phyloP scores from a whole-genome alignment of 2,113 vertebrate species.

The Delphinus delphis region DNA sequence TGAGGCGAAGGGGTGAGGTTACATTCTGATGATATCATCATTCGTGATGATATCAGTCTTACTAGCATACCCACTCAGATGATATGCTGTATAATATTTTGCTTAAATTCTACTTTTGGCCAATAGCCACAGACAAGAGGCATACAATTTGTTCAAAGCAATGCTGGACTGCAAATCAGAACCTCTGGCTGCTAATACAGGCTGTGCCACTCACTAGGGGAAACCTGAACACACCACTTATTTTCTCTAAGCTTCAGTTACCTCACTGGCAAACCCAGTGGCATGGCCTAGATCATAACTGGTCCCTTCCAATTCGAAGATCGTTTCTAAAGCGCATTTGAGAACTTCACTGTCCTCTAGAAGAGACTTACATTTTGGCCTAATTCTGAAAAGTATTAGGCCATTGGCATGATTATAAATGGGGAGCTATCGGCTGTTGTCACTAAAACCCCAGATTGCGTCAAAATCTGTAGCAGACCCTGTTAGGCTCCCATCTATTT shows the following conservation, averaged over 20 bases:
- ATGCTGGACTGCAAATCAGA: neutral
- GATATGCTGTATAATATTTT: neutral
- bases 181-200: neutral
- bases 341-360: neutral
- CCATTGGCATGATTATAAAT: neutral
- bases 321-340: neutral
- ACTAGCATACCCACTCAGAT: neutral
- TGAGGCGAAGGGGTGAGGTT: neutral
- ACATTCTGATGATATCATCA: too few species aligned
- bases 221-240: neutral
- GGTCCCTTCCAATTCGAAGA: neutral
- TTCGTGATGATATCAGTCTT: neutral
- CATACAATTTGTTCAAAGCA: neutral
- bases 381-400: neutral
- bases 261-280: neutral
- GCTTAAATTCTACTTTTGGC: neutral
- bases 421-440: neutral
- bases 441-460: neutral
- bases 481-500: neutral
- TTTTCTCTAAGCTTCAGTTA: neutral
- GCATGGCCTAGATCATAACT: neutral
- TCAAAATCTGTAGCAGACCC: neutral
- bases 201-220: too few species aligned
- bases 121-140: neutral
- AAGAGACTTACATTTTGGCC: neutral